Conservation (phyloP, 2,797 vertebrate species). For the Sebastes ruberrimus region DNA sequence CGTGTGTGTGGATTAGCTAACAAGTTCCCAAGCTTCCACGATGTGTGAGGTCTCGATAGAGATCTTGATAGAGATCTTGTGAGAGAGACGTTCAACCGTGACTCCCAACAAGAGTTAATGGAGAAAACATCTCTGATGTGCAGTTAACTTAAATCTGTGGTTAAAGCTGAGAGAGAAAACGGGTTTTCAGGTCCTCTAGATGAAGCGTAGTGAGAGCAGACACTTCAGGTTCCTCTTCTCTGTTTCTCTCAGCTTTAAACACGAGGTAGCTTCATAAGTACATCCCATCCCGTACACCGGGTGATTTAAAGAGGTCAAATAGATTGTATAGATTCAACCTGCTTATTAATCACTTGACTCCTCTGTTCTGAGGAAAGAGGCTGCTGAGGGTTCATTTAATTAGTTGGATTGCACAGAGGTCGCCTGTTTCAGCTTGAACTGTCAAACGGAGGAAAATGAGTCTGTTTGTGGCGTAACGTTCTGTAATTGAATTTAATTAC, state of each 20-base stretch:
- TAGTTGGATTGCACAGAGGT: constrained; percentile 4
- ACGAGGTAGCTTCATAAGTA: neutral
- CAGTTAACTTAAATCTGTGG: neutral
- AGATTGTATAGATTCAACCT: constrained; percentile 7
- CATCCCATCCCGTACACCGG: neutral
- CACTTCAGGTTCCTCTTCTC: neutral
- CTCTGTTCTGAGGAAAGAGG: constrained; percentile 16
- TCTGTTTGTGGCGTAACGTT: neutral
- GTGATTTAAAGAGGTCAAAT: neutral
- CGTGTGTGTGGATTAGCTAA: neutral
- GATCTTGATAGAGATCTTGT: neutral
- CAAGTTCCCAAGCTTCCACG: neutral
- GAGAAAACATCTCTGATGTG: neutral
- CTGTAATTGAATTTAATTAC: constrained; percentile 44
- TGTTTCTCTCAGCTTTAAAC: neutral
- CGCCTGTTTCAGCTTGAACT: neutral
- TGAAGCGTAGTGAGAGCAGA: neutral
- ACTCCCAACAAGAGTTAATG: neutral
- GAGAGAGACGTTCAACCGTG: neutral
- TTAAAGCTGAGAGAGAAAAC: neutral
- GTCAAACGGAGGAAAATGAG: constrained; percentile 30
- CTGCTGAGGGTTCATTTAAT: constrained; percentile 8
- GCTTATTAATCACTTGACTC: constrained; percentile 46
- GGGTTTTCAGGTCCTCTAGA: too few species aligned
- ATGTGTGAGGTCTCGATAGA: neutral